Conservation (phyloP, 2,888 invertebrate genomes). For the Itoplectis maculator region DNA sequence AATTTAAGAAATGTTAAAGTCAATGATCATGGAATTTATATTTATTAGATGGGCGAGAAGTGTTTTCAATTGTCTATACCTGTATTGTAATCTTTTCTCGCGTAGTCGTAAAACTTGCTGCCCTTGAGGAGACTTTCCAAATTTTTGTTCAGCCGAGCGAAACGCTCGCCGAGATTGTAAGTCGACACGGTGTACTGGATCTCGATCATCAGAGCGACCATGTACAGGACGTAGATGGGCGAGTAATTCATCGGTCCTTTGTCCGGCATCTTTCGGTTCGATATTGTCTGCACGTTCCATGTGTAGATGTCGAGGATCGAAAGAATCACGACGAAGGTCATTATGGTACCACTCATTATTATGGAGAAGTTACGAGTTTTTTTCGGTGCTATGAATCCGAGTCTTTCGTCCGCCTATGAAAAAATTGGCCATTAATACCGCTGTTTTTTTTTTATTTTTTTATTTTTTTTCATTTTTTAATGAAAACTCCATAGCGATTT, state of each 20-base stretch:
- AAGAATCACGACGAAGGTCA: constrained; percentile 72
- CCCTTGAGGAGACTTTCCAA: constrained; percentile 84
- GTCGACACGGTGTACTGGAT: constrained; percentile 87
- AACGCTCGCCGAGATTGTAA: constrained; percentile 86
- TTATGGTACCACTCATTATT: constrained; percentile 67
- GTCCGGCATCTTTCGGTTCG: constrained; percentile 70
- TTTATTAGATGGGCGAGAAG: no score
- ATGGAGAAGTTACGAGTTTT: constrained; percentile 77
- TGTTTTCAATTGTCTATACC: constrained; percentile 17
- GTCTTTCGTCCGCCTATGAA: constrained; percentile 77
- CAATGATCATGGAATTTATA: no score
- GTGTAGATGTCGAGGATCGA: constrained; percentile 77
- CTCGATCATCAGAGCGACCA: constrained; percentile 87
- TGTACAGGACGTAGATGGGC: constrained; percentile 87
- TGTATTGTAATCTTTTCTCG: constrained; percentile 72
- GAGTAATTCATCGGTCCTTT: constrained; percentile 85
- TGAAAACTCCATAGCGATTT: no score
- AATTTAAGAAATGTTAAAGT: not conserved
- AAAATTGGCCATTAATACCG: constrained; percentile 2
- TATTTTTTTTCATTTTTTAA: not conserved
- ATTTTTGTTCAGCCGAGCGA: constrained; percentile 86
- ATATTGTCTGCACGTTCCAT: constrained; percentile 72
- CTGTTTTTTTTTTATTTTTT: not conserved
- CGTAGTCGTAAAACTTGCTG: constrained; percentile 71
- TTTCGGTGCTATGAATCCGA: constrained; percentile 74